Percentiles rank a stretch among this genome's conserved stretches.
phyloP scores from a whole-genome alignment of 2,113 vertebrate genomes.

The Gobio gobio region DNA sequence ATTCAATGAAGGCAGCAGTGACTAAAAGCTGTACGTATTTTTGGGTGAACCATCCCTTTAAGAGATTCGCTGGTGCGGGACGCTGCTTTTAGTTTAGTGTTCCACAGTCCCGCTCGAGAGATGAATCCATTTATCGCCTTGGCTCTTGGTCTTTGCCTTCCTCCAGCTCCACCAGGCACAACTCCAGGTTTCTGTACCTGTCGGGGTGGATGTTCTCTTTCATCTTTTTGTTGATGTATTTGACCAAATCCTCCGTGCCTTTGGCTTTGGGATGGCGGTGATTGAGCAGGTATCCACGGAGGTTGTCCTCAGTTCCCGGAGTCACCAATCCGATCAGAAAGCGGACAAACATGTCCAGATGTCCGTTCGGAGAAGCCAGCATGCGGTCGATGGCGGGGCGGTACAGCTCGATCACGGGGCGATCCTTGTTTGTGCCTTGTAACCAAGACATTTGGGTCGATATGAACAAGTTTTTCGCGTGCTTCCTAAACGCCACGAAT shows the following conservation, averaged over 20 bases:
- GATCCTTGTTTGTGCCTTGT: not conserved
- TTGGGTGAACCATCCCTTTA: not conserved
- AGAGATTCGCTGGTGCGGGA: not conserved
- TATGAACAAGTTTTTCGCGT: constrained; percentile 59
- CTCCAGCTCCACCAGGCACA: constrained; percentile 71
- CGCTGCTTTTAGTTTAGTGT: constrained; percentile 15
- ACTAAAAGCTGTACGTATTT: not conserved
- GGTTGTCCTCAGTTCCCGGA: constrained; percentile 54
- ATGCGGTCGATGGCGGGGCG: constrained; percentile 55
- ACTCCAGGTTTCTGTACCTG: constrained; percentile 60
- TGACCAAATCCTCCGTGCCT: constrained; percentile 15
- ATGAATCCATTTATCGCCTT: not conserved
- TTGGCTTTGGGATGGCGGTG: constrained; percentile 31
- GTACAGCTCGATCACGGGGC: constrained; percentile 57
- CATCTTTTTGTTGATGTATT: constrained; percentile 43
- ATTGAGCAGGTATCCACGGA: constrained; percentile 59
- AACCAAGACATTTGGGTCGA: not conserved
- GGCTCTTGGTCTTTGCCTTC: constrained; percentile 43
- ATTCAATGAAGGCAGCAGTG: not conserved
- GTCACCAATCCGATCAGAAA: constrained; percentile 71
- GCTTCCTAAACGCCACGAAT: constrained; percentile 62
- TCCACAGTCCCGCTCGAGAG: not conserved
- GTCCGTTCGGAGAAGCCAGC: constrained; percentile 45
- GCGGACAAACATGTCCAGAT: constrained; percentile 73
- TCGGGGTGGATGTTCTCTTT: constrained; percentile 46